Conservation (phyloP, 2,888 invertebrate species). For the Clostera curtula region DNA sequence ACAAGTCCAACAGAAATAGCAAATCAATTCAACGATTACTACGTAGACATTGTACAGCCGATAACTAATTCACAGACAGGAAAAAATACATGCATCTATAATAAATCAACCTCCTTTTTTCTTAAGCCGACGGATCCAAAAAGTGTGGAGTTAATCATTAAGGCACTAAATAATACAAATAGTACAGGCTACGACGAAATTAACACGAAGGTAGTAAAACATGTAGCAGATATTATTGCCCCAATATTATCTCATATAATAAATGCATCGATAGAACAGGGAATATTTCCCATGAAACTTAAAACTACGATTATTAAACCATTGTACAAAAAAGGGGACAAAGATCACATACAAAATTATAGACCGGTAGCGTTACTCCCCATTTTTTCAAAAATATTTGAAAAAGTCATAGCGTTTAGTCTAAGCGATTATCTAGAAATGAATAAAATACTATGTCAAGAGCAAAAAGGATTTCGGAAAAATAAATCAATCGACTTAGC, state of each 20-base stretch:
- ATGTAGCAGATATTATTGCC: background rate
- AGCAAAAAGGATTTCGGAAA: no score
- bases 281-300: conserved; percentile 1
- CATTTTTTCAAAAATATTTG: conserved; percentile 1
- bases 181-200: conserved; percentile 2
- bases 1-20: conserved; percentile 1
- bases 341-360: conserved; percentile 1
- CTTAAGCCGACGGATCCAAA: background rate
- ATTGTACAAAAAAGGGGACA: conserved; percentile 3
- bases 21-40: conserved; percentile 1
- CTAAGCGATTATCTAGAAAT: no score
- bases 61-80: no score
- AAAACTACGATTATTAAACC: conserved; percentile 1
- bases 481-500: no score
- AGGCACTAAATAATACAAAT: conserved; percentile 2
- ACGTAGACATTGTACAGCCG: no score
- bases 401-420: conserved; percentile 2
- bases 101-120: conserved; percentile 3
- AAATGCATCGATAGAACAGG: conserved; percentile 1
- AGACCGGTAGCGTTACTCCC: conserved; percentile 3
- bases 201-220: conserved; percentile 1
- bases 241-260: conserved; percentile 2
- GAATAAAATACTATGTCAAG: no score
- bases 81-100: background rate
- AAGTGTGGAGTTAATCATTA: conserved; percentile 1